Percentiles rank a stretch among this genome's conserved stretches.
Conservation (phyloP, 1,140 invertebrate species). For the Apis laboriosa region DNA sequence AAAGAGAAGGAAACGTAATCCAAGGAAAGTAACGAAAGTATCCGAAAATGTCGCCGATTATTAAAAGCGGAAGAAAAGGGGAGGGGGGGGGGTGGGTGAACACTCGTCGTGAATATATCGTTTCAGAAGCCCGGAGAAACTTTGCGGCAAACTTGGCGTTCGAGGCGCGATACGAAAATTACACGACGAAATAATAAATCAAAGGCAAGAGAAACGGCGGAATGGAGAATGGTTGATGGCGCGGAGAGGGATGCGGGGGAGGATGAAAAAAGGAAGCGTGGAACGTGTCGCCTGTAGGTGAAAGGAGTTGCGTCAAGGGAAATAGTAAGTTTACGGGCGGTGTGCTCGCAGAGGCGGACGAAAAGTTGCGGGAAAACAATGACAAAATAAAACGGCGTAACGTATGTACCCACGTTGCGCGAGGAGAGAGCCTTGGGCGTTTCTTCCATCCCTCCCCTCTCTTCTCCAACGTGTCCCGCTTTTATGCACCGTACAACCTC, state of each 20-base stretch:
- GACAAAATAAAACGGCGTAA: slow-evolving; percentile 62
- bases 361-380: slow-evolving; percentile 64
- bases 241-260: background rate
- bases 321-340: slow-evolving; percentile 58
- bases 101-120: background rate
- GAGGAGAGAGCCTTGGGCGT: slow-evolving; percentile 25
- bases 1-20: background rate
- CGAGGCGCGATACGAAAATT: background rate
- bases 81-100: too few species aligned
- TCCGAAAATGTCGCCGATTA: too few species aligned
- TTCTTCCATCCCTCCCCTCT: slow-evolving; percentile 23
- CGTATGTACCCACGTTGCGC: slow-evolving; percentile 53
- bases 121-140: background rate
- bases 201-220: background rate
- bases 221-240: too few species aligned
- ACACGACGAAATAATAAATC: slow-evolving; percentile 8
- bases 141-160: background rate
- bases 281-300: slow-evolving; percentile 43
- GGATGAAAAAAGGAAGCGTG: slow-evolving; percentile 7
- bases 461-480: slow-evolving; percentile 34
- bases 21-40: too few species aligned
- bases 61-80: too few species aligned
- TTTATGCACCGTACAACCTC: slow-evolving; percentile 52
- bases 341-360: slow-evolving; percentile 38
- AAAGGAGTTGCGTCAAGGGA: slow-evolving; percentile 48